Evolutionary conservation across 2,797 vertebrate genomes (phyloP).

Genomic region (Arnoldichthys spilopterus): DNA sequence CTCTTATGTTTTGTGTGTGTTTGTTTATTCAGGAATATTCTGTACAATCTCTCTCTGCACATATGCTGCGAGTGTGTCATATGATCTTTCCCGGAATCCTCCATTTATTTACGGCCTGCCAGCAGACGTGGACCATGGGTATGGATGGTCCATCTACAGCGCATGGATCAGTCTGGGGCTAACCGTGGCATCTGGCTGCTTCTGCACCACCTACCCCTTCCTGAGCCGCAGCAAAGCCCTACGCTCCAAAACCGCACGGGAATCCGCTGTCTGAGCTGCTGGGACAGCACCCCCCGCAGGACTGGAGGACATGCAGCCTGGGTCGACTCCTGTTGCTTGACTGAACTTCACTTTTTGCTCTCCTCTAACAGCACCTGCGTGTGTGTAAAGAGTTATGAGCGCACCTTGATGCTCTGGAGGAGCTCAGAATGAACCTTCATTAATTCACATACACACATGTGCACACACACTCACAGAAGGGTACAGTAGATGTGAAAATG

Average conservation of each 20-base stretch:
- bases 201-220: constrained; percentile 84
- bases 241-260: constrained; percentile 77
- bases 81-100: constrained; percentile 85
- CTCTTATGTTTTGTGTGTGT: constrained; percentile 13
- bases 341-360: not conserved
- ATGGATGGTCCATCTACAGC: constrained; percentile 87
- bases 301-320: not conserved
- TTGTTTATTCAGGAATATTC: constrained; percentile 80
- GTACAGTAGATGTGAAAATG: not conserved
- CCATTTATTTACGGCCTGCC: constrained; percentile 88
- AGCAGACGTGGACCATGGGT: constrained; percentile 83
- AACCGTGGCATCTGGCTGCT: constrained; percentile 81
- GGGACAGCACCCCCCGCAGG: not conserved
- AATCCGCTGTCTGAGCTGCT: constrained; percentile 57
- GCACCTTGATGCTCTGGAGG: constrained; percentile 2
- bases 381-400: not conserved
- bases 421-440: not conserved
- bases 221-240: constrained; percentile 78
- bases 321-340: not conserved
- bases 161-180: constrained; percentile 87
- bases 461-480: not conserved
- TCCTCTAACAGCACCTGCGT: not conserved
- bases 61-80: constrained; percentile 85
- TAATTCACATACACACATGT: not conserved
- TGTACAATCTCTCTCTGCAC: constrained; percentile 89